Evolutionary conservation across 2,797 vertebrate species (phyloP).

Genomic region (Rhinichthys osculus): DNA sequence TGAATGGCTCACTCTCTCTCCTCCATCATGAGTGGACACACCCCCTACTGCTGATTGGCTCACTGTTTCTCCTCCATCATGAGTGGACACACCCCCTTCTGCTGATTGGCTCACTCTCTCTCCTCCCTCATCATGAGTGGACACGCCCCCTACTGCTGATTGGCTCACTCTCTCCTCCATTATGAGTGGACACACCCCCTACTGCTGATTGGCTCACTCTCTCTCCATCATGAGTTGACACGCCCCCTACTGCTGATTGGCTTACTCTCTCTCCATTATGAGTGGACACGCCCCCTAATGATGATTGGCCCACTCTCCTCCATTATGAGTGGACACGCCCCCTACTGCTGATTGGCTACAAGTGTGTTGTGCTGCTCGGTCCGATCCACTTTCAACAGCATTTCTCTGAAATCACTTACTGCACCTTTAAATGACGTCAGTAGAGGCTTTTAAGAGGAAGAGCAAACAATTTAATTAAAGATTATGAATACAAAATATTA

Average conservation of each 20-base stretch:
- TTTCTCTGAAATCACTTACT: too few species aligned
- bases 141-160: neutral
- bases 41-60: neutral
- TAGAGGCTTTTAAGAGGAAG: neutral
- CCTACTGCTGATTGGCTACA: neutral
- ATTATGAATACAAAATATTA: neutral
- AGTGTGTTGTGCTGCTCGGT: neutral
- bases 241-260: neutral
- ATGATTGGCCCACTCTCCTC: too few species aligned
- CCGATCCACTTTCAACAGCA: too few species aligned
- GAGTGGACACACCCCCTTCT: neutral
- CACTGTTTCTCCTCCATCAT: rapidly evolving
- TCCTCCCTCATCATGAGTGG: neutral
- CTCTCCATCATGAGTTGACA: rapidly evolving
- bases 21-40: too few species aligned
- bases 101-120: neutral
- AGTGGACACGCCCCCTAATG: too few species aligned
- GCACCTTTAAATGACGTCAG: neutral
- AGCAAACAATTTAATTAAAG: neutral
- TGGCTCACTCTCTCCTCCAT: neutral
- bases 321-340: neutral
- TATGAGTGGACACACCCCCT: neutral
- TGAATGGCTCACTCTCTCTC: neutral
- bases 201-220: neutral
- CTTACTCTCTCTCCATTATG: too few species aligned